These are phyloP conservation scores for Zaprionus obscuricornis DNA, from an alignment of 2,888 invertebrate species.

Conservation along the genomic window DNA sequence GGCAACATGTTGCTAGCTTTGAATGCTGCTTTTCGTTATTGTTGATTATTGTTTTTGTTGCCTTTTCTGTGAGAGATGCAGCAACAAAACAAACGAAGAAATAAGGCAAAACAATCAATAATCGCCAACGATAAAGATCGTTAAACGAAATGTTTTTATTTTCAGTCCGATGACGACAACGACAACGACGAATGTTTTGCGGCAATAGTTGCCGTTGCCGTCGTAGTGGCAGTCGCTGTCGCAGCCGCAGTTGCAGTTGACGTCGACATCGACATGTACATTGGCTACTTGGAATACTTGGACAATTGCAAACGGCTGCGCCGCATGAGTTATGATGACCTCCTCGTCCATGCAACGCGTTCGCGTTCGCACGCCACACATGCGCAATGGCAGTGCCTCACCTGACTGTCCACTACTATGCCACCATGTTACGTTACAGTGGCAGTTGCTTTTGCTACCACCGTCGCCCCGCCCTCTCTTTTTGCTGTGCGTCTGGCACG, in stretches of 20 bases:
- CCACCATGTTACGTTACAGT: background rate
- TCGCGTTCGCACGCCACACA: conserved; percentile 70
- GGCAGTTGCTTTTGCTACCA: conserved; percentile 20
- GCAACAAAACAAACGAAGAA: conserved; percentile 31
- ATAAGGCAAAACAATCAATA: conserved; percentile 80
- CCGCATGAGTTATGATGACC: conserved; percentile 49
- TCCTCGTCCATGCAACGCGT: conserved; percentile 43
- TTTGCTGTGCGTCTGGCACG: conserved; percentile 61
- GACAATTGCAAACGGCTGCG: conserved; percentile 55
- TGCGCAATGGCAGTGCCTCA: conserved; percentile 67
- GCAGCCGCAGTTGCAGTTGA: background rate
- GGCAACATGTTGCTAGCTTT: conserved; percentile 62
- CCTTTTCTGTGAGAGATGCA: conserved; percentile 13
- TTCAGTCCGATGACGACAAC: conserved; percentile 53
- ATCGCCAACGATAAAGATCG: conserved; percentile 83
- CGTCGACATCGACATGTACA: background rate
- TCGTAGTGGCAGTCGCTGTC: conserved; percentile 14
- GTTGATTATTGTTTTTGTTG: conserved; percentile 24
- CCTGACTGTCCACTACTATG: conserved; percentile 41
- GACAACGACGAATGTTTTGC: conserved; percentile 38
- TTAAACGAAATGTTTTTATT: conserved; percentile 80
- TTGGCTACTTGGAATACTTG: conserved; percentile 7
- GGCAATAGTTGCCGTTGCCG: conserved; percentile 28
- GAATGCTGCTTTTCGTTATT: background rate
- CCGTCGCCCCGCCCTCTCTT: conserved; percentile 10